Conservation (phyloP, 2,888 invertebrate genomes). For the Cepaea hortensis region DNA sequence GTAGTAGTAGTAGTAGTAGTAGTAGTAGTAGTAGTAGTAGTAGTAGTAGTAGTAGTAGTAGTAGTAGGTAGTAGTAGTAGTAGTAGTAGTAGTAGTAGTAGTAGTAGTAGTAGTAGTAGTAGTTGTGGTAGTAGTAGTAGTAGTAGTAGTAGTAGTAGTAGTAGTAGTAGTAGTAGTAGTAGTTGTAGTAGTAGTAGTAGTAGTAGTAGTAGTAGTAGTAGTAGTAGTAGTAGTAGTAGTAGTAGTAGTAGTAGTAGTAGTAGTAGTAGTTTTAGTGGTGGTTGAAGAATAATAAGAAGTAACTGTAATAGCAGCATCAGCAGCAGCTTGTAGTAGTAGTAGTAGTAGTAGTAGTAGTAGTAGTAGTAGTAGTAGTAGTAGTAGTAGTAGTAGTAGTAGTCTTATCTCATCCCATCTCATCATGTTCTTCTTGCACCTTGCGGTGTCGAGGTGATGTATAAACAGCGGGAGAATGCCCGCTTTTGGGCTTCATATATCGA, state of each 20-base stretch:
- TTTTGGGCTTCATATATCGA: too few species aligned
- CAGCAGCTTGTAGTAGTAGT: constrained; percentile 33
- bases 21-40: constrained; percentile 36
- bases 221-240: neutral
- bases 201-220: too few species aligned
- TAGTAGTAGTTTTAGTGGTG: constrained; percentile 38
- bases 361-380: constrained; percentile 17
- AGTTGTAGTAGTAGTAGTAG: constrained; percentile 27
- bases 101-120: constrained; percentile 4
- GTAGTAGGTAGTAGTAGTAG: constrained; percentile 29
- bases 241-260: constrained; percentile 29
- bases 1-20: constrained; percentile 18
- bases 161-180: constrained; percentile 27
- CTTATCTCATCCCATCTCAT: too few species aligned
- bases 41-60: constrained; percentile 29
- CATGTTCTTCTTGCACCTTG: too few species aligned
- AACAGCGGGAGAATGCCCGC: too few species aligned
- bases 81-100: neutral
- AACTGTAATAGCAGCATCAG: constrained; percentile 34
- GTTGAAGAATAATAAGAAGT: constrained; percentile 37
- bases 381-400: constrained; percentile 36
- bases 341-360: constrained; percentile 25
- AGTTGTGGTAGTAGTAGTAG: constrained; percentile 24
- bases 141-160: constrained; percentile 35
- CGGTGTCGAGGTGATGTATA: too few species aligned